Evolutionary conservation across 2,888 invertebrate species (phyloP), one percentile per base, ranked within the genome.

Genomic region (Chrysotoxum bicinctum): DNA sequence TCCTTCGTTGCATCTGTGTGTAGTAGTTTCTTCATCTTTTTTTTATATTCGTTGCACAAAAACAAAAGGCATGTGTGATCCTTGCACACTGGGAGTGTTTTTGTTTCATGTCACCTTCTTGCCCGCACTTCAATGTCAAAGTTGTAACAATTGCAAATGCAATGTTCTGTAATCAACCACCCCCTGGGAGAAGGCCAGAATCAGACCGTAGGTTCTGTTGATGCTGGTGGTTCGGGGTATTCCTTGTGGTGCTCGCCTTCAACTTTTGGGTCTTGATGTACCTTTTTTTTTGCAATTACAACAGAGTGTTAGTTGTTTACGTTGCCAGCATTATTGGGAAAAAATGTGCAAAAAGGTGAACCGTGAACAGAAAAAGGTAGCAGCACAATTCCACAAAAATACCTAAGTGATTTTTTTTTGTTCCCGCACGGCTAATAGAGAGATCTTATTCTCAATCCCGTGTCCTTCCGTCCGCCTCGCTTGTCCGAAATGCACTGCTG

Each of bases 141-240:
- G 54, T 62, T 80, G 62, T 75, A 50, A 62, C 70, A 72, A 60
- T 68, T 66, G 50, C 21, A 60, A 19, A 66, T 82, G 72, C 76
- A 76, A 76, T 72, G 81, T 77, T 82, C 72, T 52, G 66, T 66
- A 77, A 82, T 77, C 77, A 82, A 77, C 81, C 70, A 69, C 78
- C 78, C 69, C 68, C 66, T 62, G 56, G 52, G 66, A 72, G 68
- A 73, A 37, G 69, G 32, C 76, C 70, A 76, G 60, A 43, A 23
- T 82, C 23, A 16, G 7, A 30, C 23, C n/a, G 9, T 35, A 64
- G 62, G 26, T 62, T 26, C 43, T 21, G 14, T 43, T 60, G 76
- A 40, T 60, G 19, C 23, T 23, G 9, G 32, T 1, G 16, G 10
- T 48, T 48, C 19, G 9, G 60, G 23, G 9, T 35, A 21, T 37